Conservation (phyloP, 2,113 vertebrate species). For the Eclectus roratus region DNA sequence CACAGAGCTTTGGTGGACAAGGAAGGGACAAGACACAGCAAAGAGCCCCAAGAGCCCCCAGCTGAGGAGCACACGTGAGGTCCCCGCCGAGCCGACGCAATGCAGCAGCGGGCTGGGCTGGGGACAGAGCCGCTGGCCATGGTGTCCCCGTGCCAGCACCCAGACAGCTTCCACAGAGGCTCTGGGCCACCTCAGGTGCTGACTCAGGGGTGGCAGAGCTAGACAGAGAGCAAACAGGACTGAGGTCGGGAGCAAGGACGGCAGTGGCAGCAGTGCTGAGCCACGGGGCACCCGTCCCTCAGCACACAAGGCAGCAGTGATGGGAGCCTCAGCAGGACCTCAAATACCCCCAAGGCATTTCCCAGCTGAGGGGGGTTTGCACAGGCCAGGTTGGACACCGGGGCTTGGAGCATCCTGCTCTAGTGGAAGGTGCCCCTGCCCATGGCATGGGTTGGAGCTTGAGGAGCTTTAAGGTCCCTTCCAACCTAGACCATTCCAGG, state of each 20-base stretch:
- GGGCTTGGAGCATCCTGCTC: not conserved
- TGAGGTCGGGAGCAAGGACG: not conserved
- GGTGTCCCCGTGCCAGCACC: not conserved
- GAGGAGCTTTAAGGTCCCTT: not conserved
- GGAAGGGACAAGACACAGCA: not conserved
- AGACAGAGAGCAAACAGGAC: not conserved
- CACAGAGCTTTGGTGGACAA: not conserved
- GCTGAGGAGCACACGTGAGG: fast-evolving
- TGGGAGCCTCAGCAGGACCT: not conserved
- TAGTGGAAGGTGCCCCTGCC: not conserved
- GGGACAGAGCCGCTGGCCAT: fast-evolving
- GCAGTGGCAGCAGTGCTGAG: fast-evolving
- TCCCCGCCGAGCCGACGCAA: fast-evolving
- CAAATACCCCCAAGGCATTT: not conserved
- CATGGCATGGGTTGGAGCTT: not conserved
- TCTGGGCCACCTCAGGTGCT: not conserved
- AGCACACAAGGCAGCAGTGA: fast-evolving
- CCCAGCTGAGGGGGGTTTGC: not conserved
- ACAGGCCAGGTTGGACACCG: not conserved
- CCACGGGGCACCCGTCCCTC: fast-evolving
- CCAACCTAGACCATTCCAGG: not conserved
- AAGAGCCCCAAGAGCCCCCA: not conserved
- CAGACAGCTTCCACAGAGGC: not conserved
- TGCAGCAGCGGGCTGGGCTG: fast-evolving
- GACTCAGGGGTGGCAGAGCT: not conserved